These are phyloP conservation scores for Oreochromis grahami DNA, from an alignment of 2,797 vertebrate species.

Conservation along the genomic window DNA sequence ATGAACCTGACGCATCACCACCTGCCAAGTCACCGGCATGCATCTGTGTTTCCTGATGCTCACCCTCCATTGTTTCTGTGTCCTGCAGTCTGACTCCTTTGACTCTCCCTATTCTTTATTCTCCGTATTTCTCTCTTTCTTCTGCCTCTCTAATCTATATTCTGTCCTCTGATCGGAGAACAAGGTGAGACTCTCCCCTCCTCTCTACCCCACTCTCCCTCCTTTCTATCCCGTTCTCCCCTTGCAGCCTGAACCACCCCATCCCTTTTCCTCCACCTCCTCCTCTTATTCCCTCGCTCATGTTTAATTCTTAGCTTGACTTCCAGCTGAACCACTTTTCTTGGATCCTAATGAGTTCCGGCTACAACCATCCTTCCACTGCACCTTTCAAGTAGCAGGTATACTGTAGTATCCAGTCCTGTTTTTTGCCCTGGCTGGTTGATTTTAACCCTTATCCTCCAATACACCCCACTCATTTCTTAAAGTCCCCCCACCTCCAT, in stretches of 20 bases:
- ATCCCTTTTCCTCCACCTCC: neutral
- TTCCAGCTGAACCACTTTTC: conserved; percentile 65
- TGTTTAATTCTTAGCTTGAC: conserved; percentile 69
- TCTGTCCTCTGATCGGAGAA: conserved; percentile 73
- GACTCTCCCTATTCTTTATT: conserved; percentile 39
- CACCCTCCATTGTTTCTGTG: conserved; percentile 16
- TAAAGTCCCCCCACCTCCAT: neutral
- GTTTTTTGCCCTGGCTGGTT: conserved; percentile 8
- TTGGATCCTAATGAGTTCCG: conserved; percentile 64
- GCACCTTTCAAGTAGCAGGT: conserved; percentile 47
- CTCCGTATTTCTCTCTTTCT: conserved; percentile 49
- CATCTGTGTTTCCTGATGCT: conserved; percentile 9
- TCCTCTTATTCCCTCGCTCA: conserved; percentile 40
- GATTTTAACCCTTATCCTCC: conserved; percentile 13
- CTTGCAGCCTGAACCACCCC: conserved; percentile 5
- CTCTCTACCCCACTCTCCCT: neutral
- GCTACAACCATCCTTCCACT: conserved; percentile 21
- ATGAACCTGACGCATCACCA: conserved; percentile 8
- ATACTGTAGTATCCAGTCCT: conserved; percentile 47
- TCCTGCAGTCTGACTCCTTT: conserved; percentile 37
- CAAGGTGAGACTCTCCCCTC: conserved; percentile 68
- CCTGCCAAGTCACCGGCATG: conserved; percentile 8
- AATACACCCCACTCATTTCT: neutral
- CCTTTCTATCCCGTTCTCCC: conserved; percentile 4
- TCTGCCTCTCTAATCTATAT: conserved; percentile 70